These are phyloP conservation scores for Vireo griseus DNA, from an alignment of 2,797 vertebrate species.

Conservation along the genomic window DNA sequence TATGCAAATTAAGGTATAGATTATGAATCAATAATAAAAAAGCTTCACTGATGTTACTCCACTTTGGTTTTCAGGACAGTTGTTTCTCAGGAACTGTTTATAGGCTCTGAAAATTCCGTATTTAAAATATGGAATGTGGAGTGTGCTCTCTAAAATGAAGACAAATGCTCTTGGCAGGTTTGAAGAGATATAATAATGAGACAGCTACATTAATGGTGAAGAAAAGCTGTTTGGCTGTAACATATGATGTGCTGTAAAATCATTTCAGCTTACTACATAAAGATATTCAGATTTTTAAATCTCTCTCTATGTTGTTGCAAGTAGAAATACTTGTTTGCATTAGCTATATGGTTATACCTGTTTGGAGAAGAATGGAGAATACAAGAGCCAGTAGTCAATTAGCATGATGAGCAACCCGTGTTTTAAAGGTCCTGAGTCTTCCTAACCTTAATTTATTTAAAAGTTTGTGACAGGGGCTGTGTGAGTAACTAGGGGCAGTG, in stretches of 20 bases:
- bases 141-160: background rate
- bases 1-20: background rate
- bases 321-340: background rate
- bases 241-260: background rate
- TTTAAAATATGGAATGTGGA: background rate
- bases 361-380: background rate
- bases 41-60: background rate
- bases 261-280: background rate
- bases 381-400: background rate
- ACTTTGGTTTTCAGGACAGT: background rate
- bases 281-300: background rate
- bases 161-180: background rate
- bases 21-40: background rate
- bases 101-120: background rate
- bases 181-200: background rate
- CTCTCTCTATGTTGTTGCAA: background rate
- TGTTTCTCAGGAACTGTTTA: background rate
- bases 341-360: background rate
- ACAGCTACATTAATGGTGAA: background rate
- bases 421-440: background rate
- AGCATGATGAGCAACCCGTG: background rate
- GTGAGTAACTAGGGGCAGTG: background rate
- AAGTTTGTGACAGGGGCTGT: background rate
- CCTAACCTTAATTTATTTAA: slow-evolving; percentile 17
- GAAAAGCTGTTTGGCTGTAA: background rate